Base-by-base conservation (phyloP, 2,888 invertebrate species). In the Odontomyia ornata region DNA sequence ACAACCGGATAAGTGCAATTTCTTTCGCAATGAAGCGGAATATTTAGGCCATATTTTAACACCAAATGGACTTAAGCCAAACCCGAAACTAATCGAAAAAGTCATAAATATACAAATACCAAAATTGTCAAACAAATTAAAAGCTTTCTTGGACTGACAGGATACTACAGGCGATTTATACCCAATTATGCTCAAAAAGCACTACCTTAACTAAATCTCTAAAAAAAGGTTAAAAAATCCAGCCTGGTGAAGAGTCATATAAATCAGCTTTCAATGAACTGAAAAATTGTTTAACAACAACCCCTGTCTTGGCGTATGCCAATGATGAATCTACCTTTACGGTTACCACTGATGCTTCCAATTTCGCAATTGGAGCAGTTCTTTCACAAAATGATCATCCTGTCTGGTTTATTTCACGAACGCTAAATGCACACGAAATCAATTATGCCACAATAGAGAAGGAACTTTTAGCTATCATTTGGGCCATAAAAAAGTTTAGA, bases 401-500 rank as follows among this genome's bases (percentile, higher is more conserved):
- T 0, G 77, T 83, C 9, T 80, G 80, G 28, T 82, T 80, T 73
- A 78, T 82, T 0, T 82, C 82, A n/a, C 9, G 76, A 18, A 65
- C 65, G 0, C 69, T 80, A 73, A 80, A 78, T n/a, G 62, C 71
- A 13, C 77, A 80, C 0, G 81, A 83, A 80, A 67, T 9, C 5
- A 82, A 80, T 36, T 83, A 83, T 56, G 77, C 79, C 0, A 80
- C 81, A 1, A 81, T 83, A 13, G 84, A 85, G 76, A 84, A 83
- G 62, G 84, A 85, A 79, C 69, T 84, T 2, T 52, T 84, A 64
- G 81, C 80, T 0, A 82, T 84, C 3, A 80, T 84, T 0, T 83
- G 82, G 82, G 83, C 82, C 0, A 78, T 80, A 1, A 83, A 84
- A 79, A 81, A 83, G 64, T 84, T 84, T 30, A 65, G 83, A 36